Conservation (phyloP, 2,888 invertebrate genomes). For the Pollenia labialis region DNA sequence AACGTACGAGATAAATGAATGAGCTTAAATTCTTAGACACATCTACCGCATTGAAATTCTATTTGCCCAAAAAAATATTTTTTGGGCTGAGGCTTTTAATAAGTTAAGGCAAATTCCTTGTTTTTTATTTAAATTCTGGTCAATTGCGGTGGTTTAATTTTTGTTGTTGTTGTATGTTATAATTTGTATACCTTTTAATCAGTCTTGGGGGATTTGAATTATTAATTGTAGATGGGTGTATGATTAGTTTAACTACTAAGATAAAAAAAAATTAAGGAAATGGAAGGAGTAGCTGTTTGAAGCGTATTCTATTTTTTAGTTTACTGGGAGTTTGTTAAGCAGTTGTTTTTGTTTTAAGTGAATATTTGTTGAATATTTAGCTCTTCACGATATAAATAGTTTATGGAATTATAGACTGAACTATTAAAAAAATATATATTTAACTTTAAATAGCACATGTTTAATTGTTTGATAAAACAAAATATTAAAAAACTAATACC, state of each 20-base stretch:
- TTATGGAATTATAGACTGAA: not conserved
- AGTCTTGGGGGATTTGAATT: conserved; percentile 5
- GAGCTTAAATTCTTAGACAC: not conserved
- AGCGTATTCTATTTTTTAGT: not conserved
- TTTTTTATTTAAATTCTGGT: not conserved
- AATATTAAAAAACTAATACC: too few species aligned
- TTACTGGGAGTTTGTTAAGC: not conserved
- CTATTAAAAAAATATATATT: not conserved
- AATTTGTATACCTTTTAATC: not conserved
- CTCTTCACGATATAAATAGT: conserved; percentile 15
- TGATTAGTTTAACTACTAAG: conserved; percentile 9
- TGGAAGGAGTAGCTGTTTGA: not conserved
- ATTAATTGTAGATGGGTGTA: conserved; percentile 18
- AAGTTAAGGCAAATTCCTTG: conserved; percentile 13
- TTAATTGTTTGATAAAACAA: too few species aligned
- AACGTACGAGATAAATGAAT: not conserved
- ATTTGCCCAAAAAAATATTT: conserved; percentile 30
- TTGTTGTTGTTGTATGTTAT: not conserved
- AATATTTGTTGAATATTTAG: conserved; percentile 59
- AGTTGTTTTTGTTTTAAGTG: conserved; percentile 29
- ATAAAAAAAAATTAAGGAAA: not conserved
- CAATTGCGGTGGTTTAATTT: not conserved
- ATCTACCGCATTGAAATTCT: conserved; percentile 17
- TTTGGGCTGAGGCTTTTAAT: conserved; percentile 38
- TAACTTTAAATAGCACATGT: not conserved